phyloP scores from a whole-genome alignment of 2,888 invertebrate species.

The Scrobipalpa atriplicella region DNA sequence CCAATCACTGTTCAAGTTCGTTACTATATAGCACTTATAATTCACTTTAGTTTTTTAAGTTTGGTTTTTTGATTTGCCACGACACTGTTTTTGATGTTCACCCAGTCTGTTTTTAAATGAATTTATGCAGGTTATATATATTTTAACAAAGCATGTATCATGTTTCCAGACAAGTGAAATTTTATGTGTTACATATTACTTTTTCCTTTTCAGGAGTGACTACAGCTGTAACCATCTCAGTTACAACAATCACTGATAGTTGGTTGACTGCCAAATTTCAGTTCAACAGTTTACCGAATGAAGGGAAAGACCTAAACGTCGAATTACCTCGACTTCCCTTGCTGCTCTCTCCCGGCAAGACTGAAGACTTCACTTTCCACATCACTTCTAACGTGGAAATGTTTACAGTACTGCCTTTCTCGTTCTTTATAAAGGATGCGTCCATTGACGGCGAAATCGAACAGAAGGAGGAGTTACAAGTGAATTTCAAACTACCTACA shows the following conservation, averaged over 20 bases:
- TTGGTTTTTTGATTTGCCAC: no score
- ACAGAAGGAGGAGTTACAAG: conserved; percentile 54
- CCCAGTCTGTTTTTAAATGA: no score
- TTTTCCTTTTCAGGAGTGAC: conserved; percentile 53
- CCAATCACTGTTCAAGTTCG: no score
- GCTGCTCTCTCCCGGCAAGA: conserved; percentile 64
- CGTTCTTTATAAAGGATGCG: conserved; percentile 61
- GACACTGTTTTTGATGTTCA: no score
- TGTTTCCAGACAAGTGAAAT: no score
- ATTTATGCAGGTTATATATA: no score
- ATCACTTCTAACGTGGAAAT: conserved; percentile 66
- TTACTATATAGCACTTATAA: no score
- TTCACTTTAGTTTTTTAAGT: no score
- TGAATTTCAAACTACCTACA: conserved; percentile 64
- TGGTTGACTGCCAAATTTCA: conserved; percentile 70
- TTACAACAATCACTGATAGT: conserved; percentile 63
- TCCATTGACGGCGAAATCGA: conserved; percentile 60
- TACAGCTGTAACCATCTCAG: conserved; percentile 52
- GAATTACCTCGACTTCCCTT: conserved; percentile 68
- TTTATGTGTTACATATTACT: background rate
- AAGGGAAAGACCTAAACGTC: conserved; percentile 54
- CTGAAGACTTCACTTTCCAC: conserved; percentile 59
- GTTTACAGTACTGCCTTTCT: conserved; percentile 53
- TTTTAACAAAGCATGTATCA: no score
- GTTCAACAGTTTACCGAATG: conserved; percentile 54